A percentile compares a stretch with the other conserved stretches of the same genome.
Evolutionary conservation across 1,140 invertebrate genomes (phyloP).

Genomic region (Callitettix versicolor): DNA sequence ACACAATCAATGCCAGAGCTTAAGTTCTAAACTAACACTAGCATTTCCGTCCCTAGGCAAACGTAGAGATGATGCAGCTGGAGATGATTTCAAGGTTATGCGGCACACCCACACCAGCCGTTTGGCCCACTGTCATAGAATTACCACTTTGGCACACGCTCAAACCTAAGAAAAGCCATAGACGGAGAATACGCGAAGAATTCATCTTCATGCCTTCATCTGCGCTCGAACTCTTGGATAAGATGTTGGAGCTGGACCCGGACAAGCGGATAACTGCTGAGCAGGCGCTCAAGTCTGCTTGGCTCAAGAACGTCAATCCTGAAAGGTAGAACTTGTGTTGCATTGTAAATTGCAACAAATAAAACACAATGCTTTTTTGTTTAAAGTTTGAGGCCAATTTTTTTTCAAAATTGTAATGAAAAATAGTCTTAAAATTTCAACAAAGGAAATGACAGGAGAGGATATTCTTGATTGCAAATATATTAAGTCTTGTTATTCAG

Average conservation of each 20-base stretch:
- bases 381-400: too few relatives aligned
- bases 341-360: too few relatives aligned
- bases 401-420: too few relatives aligned
- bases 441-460: too few relatives aligned
- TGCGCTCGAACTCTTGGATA: constrained; percentile 88
- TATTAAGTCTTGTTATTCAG: too few relatives aligned
- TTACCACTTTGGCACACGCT: constrained; percentile 85
- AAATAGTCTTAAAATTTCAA: too few relatives aligned
- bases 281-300: constrained; percentile 85
- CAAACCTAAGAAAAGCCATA: constrained; percentile 83
- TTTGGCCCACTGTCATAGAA: constrained; percentile 95
- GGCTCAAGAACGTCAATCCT: constrained; percentile 85
- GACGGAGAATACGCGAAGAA: constrained; percentile 81
- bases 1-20: too few relatives aligned
- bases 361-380: too few relatives aligned
- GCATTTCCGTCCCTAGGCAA: constrained; percentile 62
- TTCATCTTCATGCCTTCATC: constrained; percentile 81
- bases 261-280: constrained; percentile 86
- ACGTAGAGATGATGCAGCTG: constrained; percentile 85
- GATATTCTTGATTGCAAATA: too few relatives aligned
- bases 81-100: constrained; percentile 92
- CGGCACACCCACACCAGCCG: constrained; percentile 91
- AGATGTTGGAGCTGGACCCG: constrained; percentile 94
- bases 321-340: constrained; percentile 63
- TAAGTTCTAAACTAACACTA: too few relatives aligned